Evolutionary conservation across 2,797 vertebrate genomes (phyloP).

Genomic region (Sebastes iracundus): DNA sequence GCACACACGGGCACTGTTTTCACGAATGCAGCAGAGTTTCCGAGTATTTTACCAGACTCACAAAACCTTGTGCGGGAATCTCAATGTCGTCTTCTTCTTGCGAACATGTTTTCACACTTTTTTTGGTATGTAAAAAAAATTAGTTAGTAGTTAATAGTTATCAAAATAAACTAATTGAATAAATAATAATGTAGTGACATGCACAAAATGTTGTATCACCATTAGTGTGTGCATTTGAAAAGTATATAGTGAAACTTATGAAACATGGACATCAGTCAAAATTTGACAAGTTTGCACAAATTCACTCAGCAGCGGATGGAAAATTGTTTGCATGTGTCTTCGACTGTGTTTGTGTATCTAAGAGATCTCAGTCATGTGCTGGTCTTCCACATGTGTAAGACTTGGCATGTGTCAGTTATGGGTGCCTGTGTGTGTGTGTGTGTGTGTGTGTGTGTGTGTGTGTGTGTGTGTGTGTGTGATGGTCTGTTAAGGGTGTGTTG

Average conservation of each 20-base stretch:
- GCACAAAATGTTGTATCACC: neutral
- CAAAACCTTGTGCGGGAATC: neutral
- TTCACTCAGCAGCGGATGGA: neutral
- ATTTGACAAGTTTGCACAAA: neutral
- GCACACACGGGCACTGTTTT: neutral
- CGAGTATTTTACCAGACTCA: constrained; percentile 5
- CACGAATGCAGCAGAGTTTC: constrained; percentile 10
- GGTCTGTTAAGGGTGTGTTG: constrained; percentile 67
- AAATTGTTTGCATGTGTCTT: neutral
- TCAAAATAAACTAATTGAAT: neutral
- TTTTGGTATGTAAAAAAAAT: neutral
- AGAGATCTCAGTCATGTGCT: neutral
- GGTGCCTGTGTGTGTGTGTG: constrained; percentile 46
- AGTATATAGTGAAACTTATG: neutral
- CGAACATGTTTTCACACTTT: neutral
- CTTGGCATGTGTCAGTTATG: constrained; percentile 55
- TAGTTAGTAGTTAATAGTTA: too few relatives aligned
- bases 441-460: constrained; percentile 57
- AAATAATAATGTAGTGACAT: neutral
- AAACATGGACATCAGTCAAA: neutral
- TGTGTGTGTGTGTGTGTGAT: constrained; percentile 36
- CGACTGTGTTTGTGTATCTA: neutral
- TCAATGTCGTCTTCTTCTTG: neutral
- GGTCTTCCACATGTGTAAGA: constrained; percentile 11
- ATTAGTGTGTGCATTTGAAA: neutral